Evolutionary conservation across 2,888 invertebrate species (phyloP), one percentile per base, ranked within the genome.

Genomic region (Merodon equestris): DNA sequence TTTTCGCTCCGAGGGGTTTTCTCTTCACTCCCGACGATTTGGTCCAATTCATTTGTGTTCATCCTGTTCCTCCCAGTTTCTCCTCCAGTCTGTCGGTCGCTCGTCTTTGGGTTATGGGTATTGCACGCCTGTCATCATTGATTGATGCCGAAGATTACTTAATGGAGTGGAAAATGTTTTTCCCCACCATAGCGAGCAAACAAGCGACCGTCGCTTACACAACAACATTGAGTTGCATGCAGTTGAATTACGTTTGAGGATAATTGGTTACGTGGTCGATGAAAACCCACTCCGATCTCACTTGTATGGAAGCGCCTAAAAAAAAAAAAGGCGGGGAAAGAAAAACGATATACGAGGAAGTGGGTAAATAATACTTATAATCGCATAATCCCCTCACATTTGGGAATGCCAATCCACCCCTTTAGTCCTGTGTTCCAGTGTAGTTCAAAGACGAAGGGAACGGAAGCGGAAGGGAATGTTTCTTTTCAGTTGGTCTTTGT

Each of bases 311-410:
- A n/a, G 27, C 27, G 27, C 27, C 2, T 7, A 27, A 27, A 27
- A 27, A 2, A 7, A 27, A 27, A 27, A 27, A 27, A 2, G 27
- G 27, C 3, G 27, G 27, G 27, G 27, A 27, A 27, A 27, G 3
- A 4, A 7, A 27, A 27, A 27, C 27, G 27, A 60, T 42, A 67
- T 53, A 73, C 48, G 54, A 61, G 67, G 54, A 61, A 72, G 76
- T 77, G 73, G 67, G 73, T 73, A 68, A 77, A 77, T 77, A 77
- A 77, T 77, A 77, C 73, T 77, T 77, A 67, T 77, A 77, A 77
- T 77, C 72, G 63, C 67, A 77, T 77, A 77, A 77, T 77, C 73
- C 63, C 67, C 77, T 68, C 27, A n/a, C 77, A 77, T 77, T 77
- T 77, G 53, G 63, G 63, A 77, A 73, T 48, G 67, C 19, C 73